Evolutionary conservation across 2,797 vertebrate genomes (phyloP).

Genomic region (Rhadinocentrus ornatus): DNA sequence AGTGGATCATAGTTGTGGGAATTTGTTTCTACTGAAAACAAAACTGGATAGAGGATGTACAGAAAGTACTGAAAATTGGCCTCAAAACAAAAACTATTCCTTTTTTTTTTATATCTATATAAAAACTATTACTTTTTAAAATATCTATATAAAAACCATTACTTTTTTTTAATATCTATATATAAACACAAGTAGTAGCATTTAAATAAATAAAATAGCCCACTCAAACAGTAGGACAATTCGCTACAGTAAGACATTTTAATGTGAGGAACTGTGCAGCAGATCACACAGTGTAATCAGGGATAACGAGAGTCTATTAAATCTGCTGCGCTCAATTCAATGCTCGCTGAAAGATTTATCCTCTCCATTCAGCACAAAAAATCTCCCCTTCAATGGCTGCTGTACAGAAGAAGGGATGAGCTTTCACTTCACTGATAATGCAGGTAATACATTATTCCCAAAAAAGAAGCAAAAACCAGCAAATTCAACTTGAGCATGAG

Average conservation of each 20-base stretch:
- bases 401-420: slow-evolving; percentile 64
- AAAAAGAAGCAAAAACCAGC: slow-evolving; percentile 11
- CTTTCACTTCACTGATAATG: slow-evolving; percentile 43
- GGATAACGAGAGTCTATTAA: slow-evolving; percentile 65
- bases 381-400: slow-evolving; percentile 57
- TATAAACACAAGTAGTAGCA: neutral
- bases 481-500: slow-evolving; percentile 21
- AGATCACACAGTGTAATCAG: slow-evolving; percentile 51
- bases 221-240: neutral
- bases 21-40: neutral
- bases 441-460: slow-evolving; percentile 36
- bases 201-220: neutral
- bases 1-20: neutral
- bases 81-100: slow-evolving; percentile 4
- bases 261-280: slow-evolving; percentile 18
- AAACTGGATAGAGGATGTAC: slow-evolving; percentile 4
- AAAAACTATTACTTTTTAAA: no score
- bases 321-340: slow-evolving; percentile 66
- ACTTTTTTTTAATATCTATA: no score
- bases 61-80: neutral
- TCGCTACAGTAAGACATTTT: slow-evolving; percentile 1
- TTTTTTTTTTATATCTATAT: no score
- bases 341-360: slow-evolving; percentile 60
- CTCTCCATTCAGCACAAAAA: slow-evolving; percentile 59
- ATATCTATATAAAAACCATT: no score